These are phyloP conservation scores for Machimus atricapillus DNA, from an alignment of 2,888 invertebrate genomes.

Conservation along the genomic window DNA sequence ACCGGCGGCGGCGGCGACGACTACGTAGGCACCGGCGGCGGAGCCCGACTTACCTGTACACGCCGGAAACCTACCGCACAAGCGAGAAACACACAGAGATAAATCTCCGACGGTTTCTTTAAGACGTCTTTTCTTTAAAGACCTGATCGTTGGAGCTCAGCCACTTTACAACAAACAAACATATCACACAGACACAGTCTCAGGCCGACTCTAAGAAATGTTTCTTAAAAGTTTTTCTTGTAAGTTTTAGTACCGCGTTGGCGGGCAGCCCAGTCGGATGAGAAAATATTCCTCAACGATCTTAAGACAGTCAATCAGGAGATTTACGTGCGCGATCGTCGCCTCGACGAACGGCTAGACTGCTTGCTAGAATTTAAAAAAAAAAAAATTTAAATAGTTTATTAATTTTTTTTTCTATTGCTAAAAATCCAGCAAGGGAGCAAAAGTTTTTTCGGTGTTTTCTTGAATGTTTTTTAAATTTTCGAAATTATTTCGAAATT, in stretches of 20 bases:
- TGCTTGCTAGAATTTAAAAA: not conserved
- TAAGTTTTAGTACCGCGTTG: constrained; percentile 49
- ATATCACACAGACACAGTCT: not conserved
- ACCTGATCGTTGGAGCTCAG: not conserved
- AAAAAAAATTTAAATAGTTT: not conserved
- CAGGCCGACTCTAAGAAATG: not conserved
- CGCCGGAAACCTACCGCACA: not conserved
- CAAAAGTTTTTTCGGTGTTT: not conserved
- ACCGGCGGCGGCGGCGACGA: not conserved
- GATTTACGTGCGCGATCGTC: constrained; percentile 8
- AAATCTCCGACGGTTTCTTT: not conserved
- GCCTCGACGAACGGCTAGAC: not conserved
- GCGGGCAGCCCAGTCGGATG: constrained; percentile 48
- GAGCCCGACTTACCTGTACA: not conserved
- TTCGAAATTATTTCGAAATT: not conserved
- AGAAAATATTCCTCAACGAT: constrained; percentile 11
- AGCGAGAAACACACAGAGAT: not conserved
- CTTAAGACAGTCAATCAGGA: constrained; percentile 36
- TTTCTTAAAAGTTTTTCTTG: constrained; percentile 7
- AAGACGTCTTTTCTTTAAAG: not conserved
- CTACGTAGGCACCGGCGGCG: not conserved
- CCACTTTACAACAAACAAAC: not conserved
- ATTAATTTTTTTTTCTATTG: not conserved
- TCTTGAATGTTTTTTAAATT: not conserved
- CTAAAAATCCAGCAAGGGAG: not conserved